Evolutionary conservation across 2,888 invertebrate genomes (phyloP).

Genomic region (Proisotoma minuta): DNA sequence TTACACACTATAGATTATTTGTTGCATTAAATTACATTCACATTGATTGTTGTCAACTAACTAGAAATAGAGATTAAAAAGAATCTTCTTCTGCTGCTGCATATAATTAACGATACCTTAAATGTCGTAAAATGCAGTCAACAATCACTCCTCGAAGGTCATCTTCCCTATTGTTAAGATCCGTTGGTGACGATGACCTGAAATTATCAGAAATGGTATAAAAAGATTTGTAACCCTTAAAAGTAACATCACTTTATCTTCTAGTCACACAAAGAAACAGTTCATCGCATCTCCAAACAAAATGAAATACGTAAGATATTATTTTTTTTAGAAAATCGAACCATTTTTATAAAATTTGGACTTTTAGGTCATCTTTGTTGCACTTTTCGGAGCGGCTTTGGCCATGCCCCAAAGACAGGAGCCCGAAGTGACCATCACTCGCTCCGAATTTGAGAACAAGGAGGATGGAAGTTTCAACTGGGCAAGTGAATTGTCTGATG

Average conservation of each 20-base stretch:
- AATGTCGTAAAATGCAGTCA: no score
- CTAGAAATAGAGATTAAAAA: no score
- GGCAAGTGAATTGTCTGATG: constrained; percentile 29
- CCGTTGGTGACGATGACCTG: no score
- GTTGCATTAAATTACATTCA: no score
- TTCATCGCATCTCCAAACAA: neutral
- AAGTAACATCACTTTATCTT: neutral
- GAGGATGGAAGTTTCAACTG: constrained; percentile 31
- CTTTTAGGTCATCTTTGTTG: constrained; percentile 7
- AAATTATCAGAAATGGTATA: no score
- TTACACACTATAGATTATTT: no score
- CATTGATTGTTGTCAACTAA: no score
- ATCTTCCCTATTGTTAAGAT: no score
- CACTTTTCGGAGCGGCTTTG: constrained; percentile 13
- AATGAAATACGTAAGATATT: constrained; percentile 1
- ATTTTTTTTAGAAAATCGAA: neutral
- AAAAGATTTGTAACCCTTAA: neutral
- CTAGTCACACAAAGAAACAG: neutral
- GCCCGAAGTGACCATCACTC: constrained; percentile 22
- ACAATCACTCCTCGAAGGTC: no score
- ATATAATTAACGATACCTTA: no score
- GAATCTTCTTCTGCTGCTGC: no score
- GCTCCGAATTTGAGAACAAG: constrained; percentile 27
- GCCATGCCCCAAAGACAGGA: constrained; percentile 14
- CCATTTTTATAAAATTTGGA: neutral